phyloP scores from a whole-genome alignment of 1,140 invertebrate species.

The Brachionus rubens region DNA sequence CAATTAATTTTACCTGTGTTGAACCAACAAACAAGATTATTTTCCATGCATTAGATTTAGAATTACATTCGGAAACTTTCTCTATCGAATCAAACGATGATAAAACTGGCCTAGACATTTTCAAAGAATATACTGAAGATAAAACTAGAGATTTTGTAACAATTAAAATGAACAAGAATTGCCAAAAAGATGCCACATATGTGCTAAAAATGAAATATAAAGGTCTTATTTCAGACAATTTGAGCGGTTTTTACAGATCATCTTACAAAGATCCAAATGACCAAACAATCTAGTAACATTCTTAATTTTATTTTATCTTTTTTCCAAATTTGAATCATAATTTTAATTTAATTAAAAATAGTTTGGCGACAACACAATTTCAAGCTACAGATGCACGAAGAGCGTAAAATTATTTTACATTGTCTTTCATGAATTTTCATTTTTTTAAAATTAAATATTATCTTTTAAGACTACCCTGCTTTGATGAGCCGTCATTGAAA shows the following conservation, averaged over 20 bases:
- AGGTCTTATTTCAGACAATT: slow-evolving; percentile 4
- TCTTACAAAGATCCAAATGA: slow-evolving; percentile 13
- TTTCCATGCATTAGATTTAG: slow-evolving; percentile 62
- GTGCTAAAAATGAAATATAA: slow-evolving; percentile 1
- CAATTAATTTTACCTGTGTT: slow-evolving; percentile 67
- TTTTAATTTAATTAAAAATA: no score
- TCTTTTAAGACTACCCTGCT: slow-evolving; percentile 78
- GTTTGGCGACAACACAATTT: slow-evolving; percentile 85
- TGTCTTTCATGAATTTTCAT: background rate
- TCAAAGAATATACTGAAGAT: slow-evolving; percentile 63
- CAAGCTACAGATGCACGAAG: slow-evolving; percentile 86
- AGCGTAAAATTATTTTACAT: slow-evolving; percentile 71
- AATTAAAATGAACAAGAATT: slow-evolving; percentile 27
- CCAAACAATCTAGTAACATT: slow-evolving; percentile 14
- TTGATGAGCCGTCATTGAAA: slow-evolving; percentile 87
- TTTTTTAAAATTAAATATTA: slow-evolving; percentile 49
- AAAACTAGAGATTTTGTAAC: slow-evolving; percentile 6
- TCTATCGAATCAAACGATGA: background rate
- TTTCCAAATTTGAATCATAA: background rate
- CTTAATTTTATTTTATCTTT: background rate
- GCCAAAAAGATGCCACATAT: background rate
- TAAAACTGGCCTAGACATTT: slow-evolving; percentile 49
- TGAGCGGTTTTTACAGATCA: slow-evolving; percentile 26
- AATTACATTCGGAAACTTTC: background rate
- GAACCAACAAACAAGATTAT: slow-evolving; percentile 67